These are phyloP conservation scores for Phenganax marumi DNA, from an alignment of 92 coral and sea anemone species.

Conservation along the genomic window DNA sequence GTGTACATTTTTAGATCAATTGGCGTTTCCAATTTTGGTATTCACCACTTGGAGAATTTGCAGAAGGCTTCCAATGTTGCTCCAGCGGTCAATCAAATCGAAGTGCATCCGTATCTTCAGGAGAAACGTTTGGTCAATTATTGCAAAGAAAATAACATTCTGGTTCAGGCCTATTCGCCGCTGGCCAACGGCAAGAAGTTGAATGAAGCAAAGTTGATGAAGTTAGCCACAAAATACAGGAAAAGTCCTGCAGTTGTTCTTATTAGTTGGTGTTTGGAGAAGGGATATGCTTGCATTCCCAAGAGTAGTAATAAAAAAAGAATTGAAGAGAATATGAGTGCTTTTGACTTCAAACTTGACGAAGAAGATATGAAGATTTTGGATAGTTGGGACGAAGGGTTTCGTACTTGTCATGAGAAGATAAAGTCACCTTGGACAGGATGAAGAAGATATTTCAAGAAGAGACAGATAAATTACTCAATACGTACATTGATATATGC, in stretches of 20 bases:
- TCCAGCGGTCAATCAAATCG: conserved; percentile 97
- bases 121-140: conserved; percentile 66
- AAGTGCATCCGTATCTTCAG: conserved; percentile 87
- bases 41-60: conserved; percentile 86
- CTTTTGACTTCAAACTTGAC: conserved; percentile 75
- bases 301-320: conserved; percentile 70
- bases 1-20: conserved; percentile 66
- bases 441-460: conserved; percentile 2
- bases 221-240: conserved; percentile 52
- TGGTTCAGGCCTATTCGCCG: conserved; percentile 90
- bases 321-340: conserved; percentile 74
- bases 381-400: conserved; percentile 80
- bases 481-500: too few species aligned
- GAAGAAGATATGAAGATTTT: conserved; percentile 63
- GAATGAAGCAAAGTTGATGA: conserved; percentile 57
- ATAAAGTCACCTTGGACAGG: conserved; percentile 86
- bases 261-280: conserved; percentile 84
- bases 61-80: conserved; percentile 60
- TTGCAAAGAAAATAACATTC: conserved; percentile 68
- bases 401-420: conserved; percentile 83
- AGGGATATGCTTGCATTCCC: conserved; percentile 78
- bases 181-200: conserved; percentile 82
- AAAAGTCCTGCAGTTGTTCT: conserved; percentile 78
- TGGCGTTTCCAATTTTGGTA: conserved; percentile 96
- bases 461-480: neutral